Percentiles rank a stretch among this genome's conserved stretches.
phyloP scores from a whole-genome alignment of 2,888 invertebrate species.

The Mactromeris polynyma region DNA sequence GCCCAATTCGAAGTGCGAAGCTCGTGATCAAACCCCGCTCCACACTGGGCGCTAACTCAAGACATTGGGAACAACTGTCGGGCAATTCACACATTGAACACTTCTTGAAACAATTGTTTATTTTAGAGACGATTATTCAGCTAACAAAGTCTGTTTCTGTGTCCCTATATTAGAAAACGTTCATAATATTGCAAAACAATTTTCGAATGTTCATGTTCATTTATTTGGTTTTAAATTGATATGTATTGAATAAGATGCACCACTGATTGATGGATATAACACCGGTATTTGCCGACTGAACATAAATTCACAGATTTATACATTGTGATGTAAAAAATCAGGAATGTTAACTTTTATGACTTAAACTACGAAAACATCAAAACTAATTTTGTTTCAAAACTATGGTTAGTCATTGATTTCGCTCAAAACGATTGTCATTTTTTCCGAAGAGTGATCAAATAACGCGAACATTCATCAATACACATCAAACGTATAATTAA shows the following conservation, averaged over 20 bases:
- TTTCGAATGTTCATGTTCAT: too few species aligned
- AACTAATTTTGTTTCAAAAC: neutral
- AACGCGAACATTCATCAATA: neutral
- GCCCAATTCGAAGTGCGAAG: too few species aligned
- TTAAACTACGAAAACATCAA: neutral
- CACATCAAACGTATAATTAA: neutral
- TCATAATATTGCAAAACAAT: too few species aligned
- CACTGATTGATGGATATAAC: neutral
- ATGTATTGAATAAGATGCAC: neutral
- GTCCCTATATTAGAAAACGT: too few species aligned
- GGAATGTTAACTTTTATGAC: neutral
- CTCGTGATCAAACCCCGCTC: too few species aligned
- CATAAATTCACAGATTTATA: neutral
- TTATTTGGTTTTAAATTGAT: neutral
- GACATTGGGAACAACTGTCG: too few species aligned
- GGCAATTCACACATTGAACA: too few species aligned
- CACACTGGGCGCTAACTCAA: too few species aligned
- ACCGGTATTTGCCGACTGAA: neutral
- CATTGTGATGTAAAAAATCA: too few species aligned
- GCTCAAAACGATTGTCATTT: neutral
- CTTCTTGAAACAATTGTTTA: too few species aligned
- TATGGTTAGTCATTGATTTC: neutral
- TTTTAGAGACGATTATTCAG: too few species aligned
- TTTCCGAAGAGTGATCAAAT: neutral
- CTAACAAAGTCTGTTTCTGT: too few species aligned